Evolutionary conservation across 2,797 vertebrate species (phyloP).

Genomic region (Enteromius radiatus): DNA sequence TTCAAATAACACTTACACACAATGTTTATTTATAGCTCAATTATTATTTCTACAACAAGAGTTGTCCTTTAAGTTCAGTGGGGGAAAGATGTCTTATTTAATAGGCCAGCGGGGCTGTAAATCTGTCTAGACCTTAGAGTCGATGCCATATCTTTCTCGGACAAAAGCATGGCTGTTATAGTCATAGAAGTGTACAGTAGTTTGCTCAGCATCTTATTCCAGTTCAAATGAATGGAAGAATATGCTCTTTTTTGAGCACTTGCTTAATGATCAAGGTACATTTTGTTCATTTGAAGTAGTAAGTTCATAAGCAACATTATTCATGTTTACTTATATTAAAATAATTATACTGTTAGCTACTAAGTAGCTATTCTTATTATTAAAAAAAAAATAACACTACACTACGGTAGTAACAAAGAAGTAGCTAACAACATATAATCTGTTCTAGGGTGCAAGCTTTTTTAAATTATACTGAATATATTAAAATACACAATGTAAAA

Average conservation of each 20-base stretch:
- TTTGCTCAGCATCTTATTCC: not conserved
- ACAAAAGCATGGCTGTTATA: constrained; percentile 1
- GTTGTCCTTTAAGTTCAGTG: constrained; percentile 45
- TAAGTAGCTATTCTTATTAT: too few relatives aligned
- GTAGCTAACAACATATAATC: not conserved
- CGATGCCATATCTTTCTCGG: not conserved
- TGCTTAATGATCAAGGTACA: too few relatives aligned
- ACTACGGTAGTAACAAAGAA: too few relatives aligned
- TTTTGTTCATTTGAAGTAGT: too few relatives aligned
- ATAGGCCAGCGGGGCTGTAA: not conserved
- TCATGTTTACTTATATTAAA: not conserved
- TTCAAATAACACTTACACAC: not conserved
- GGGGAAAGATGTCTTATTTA: not conserved
- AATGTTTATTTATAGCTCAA: not conserved
- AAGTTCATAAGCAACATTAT: not conserved
- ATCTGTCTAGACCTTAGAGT: constrained; percentile 18
- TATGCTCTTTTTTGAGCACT: not conserved
- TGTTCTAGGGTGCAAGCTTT: not conserved
- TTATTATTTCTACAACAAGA: not conserved
- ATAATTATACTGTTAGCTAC: too few relatives aligned
- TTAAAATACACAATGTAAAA: not conserved
- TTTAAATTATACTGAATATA: not conserved
- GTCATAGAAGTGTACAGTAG: not conserved
- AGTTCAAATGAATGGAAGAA: not conserved
- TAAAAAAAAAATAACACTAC: too few relatives aligned